Evolutionary conservation across 2,113 vertebrate genomes (phyloP).

Genomic region (Aspiorhynchus laticeps): DNA sequence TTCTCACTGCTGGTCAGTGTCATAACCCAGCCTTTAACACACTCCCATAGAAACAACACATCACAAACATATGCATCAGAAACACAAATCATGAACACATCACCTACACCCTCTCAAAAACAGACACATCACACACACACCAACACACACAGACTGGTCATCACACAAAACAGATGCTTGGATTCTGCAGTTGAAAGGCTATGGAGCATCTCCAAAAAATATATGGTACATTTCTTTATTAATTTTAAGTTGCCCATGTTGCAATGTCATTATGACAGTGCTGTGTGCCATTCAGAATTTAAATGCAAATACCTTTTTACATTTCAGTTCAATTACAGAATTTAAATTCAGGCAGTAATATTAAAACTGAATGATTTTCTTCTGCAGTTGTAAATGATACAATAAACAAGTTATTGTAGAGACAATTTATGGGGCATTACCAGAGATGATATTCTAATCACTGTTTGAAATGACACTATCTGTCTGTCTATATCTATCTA

Average conservation of each 20-base stretch:
- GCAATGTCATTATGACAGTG: not conserved
- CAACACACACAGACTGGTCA: not conserved
- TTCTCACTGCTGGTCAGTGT: not conserved
- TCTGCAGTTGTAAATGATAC: not conserved
- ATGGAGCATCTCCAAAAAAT: constrained; percentile 19
- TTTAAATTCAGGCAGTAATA: not conserved
- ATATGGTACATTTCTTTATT: not conserved
- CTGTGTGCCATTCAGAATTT: not conserved
- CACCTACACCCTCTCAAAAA: not conserved
- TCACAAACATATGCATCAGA: constrained; percentile 24
- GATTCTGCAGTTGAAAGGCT: not conserved
- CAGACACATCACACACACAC: not conserved
- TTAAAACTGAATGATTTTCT: not conserved
- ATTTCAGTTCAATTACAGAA: not conserved
- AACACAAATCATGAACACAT: constrained; percentile 24
- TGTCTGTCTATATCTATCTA: too few species aligned
- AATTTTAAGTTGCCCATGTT: not conserved
- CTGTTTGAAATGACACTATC: not conserved
- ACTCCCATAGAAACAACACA: not conserved
- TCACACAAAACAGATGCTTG: not conserved
- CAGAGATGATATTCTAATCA: not conserved
- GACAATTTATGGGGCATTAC: not conserved
- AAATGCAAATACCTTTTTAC: not conserved
- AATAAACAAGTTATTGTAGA: not conserved
- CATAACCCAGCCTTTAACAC: not conserved